Conservation (phyloP, 2,888 invertebrate genomes). For the Terebella lapidaria region DNA sequence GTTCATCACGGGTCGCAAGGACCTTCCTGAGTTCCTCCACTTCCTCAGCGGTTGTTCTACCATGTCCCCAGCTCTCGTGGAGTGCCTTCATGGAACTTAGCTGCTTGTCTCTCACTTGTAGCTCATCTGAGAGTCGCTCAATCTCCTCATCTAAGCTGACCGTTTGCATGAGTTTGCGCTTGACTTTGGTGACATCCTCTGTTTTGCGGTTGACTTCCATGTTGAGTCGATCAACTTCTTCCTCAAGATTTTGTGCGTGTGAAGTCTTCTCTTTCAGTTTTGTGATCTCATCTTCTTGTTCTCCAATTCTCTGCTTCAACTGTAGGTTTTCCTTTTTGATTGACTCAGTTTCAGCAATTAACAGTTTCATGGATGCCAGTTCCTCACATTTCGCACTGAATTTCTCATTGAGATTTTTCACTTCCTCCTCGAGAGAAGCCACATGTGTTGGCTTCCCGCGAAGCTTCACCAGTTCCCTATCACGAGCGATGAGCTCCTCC, state of each 20-base stretch:
- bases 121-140: neutral
- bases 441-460: neutral
- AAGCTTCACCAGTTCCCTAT: neutral
- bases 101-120: neutral
- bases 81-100: neutral
- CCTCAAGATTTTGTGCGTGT: neutral
- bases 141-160: neutral
- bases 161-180: neutral
- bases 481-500: neutral
- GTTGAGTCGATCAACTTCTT: no score
- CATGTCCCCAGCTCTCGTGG: no score
- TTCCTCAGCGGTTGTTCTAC: neutral
- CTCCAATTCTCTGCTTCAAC: conserved; percentile 2
- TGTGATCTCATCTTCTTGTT: conserved; percentile 2
- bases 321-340: neutral
- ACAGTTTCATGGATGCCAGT: neutral
- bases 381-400: neutral
- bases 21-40: neutral
- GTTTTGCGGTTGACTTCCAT: no score
- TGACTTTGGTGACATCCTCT: neutral
- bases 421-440: neutral
- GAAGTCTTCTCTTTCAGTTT: neutral
- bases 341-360: neutral
- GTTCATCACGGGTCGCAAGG: no score
- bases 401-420: neutral